Evolutionary conservation across 1,140 invertebrate species (phyloP).

Genomic region (Drosophila quadrilineata): DNA sequence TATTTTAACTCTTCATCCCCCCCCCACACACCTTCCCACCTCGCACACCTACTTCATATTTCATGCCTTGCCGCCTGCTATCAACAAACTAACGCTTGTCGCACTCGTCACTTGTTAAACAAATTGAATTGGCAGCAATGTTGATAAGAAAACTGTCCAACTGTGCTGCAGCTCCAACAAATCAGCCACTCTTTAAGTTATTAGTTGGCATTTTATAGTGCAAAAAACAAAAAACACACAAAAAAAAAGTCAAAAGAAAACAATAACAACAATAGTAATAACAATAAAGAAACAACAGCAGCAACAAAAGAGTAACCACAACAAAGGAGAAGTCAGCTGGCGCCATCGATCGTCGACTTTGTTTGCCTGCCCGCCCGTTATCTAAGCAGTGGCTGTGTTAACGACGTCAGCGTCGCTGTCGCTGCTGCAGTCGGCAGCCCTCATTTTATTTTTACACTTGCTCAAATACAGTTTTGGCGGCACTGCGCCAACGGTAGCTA

Average conservation of each 20-base stretch:
- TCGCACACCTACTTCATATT: neutral
- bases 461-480: conserved; percentile 31
- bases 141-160: conserved; percentile 5
- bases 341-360: conserved; percentile 49
- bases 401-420: conserved; percentile 1
- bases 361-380: conserved; percentile 63
- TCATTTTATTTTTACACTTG: conserved; percentile 7
- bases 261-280: too few relatives aligned
- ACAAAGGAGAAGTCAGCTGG: conserved; percentile 50
- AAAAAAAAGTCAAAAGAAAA: too few relatives aligned
- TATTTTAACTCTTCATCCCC: conserved; percentile 16
- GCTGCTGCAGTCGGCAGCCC: neutral
- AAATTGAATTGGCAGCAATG: conserved; percentile 54
- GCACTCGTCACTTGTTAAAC: conserved; percentile 36
- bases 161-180: neutral
- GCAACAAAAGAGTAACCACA: neutral
- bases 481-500: neutral
- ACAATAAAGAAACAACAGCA: neutral
- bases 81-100: neutral
- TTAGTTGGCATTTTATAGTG: conserved; percentile 23
- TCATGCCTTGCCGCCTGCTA: too few relatives aligned
- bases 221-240: neutral
- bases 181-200: conserved; percentile 13
- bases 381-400: conserved; percentile 26
- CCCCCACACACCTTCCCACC: neutral